phyloP scores from a whole-genome alignment of 2,888 invertebrate species.

The Syrista parreyssii region DNA sequence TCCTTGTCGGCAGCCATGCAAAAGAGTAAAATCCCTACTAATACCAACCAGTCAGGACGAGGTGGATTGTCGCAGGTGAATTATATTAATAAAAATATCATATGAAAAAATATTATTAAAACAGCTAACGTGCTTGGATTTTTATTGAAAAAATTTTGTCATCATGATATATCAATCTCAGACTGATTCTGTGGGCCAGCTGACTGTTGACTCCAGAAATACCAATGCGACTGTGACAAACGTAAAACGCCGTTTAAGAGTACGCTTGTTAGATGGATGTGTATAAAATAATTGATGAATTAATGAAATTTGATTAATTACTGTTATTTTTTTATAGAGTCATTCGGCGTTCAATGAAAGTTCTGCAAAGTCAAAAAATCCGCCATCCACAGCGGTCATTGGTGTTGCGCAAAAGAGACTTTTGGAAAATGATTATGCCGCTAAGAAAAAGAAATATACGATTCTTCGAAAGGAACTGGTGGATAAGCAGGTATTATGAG shows the following conservation, averaged over 20 bases:
- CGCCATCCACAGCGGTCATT: constrained; percentile 21
- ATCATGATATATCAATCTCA: neutral
- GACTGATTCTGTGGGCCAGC: constrained; percentile 20
- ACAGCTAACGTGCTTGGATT: neutral
- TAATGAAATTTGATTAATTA: neutral
- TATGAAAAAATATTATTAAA: neutral
- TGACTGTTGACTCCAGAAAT: constrained; percentile 11
- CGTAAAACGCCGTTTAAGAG: neutral
- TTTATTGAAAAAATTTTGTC: neutral
- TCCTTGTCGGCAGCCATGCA: constrained; percentile 15
- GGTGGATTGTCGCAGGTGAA: constrained; percentile 4
- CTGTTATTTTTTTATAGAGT: neutral
- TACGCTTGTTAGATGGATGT: neutral
- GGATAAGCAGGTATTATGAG: constrained; percentile 44
- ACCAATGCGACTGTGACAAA: neutral
- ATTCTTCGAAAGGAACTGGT: constrained; percentile 39
- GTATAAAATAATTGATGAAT: neutral
- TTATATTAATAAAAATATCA: neutral
- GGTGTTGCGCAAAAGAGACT: constrained; percentile 33
- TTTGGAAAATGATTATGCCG: constrained; percentile 45
- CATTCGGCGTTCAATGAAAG: neutral
- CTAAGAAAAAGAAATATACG: constrained; percentile 45
- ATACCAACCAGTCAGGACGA: constrained; percentile 20
- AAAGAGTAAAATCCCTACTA: constrained; percentile 32
- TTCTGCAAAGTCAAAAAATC: constrained; percentile 23